These are phyloP conservation scores for Himalopsyche phryganea DNA, from an alignment of 1,140 invertebrate genomes.

Conservation along the genomic window DNA sequence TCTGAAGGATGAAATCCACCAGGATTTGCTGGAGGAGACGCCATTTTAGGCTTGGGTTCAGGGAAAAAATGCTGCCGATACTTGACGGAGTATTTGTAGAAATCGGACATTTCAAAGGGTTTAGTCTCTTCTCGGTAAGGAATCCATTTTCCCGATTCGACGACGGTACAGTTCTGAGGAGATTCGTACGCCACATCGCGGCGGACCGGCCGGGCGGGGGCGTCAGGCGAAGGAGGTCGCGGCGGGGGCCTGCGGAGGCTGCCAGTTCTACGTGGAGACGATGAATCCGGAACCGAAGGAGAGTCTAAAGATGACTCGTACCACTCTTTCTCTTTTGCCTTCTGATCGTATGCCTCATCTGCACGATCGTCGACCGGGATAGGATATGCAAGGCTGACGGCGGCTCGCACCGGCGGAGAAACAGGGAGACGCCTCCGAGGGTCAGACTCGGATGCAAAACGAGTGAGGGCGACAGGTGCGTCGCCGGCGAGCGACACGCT, in stretches of 20 bases:
- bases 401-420: slow-evolving; percentile 37
- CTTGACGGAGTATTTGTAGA: slow-evolving; percentile 95
- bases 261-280: background rate
- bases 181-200: slow-evolving; percentile 64
- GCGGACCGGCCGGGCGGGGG: slow-evolving; percentile 37
- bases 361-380: slow-evolving; percentile 24
- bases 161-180: slow-evolving; percentile 77
- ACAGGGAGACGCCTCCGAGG: slow-evolving; percentile 26
- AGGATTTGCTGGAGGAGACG: slow-evolving; percentile 1
- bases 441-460: slow-evolving; percentile 31
- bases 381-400: slow-evolving; percentile 25
- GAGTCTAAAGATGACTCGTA: slow-evolving; percentile 70
- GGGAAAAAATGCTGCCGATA: slow-evolving; percentile 62
- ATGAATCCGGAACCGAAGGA: slow-evolving; percentile 38
- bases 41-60: slow-evolving; percentile 4
- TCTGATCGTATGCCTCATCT: slow-evolving; percentile 34
- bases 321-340: slow-evolving; percentile 65
- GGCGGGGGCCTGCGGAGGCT: background rate
- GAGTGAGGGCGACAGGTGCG: background rate
- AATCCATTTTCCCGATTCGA: slow-evolving; percentile 83
- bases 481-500: slow-evolving; percentile 36
- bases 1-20: background rate
- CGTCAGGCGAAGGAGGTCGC: slow-evolving; percentile 27
- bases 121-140: slow-evolving; percentile 92
- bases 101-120: slow-evolving; percentile 95